Conservation (phyloP, 2,113 vertebrate species). For the Romanogobio albipinnatus region DNA sequence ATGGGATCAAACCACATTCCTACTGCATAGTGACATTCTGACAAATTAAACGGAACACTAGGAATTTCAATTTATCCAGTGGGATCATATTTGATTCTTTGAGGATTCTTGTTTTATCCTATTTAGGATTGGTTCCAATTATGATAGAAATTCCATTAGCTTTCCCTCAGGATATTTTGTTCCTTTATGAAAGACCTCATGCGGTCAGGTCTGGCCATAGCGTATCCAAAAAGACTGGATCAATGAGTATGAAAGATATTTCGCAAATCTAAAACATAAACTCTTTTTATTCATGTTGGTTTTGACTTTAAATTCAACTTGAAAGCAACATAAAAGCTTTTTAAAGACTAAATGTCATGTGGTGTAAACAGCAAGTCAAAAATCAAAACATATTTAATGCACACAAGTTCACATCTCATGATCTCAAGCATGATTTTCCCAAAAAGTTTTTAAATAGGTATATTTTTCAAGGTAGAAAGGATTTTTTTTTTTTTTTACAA, state of each 20-base stretch:
- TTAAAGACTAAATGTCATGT: not conserved
- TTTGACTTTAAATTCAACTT: not conserved
- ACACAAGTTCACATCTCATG: no score
- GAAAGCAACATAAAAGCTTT: no score
- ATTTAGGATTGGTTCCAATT: conserved; percentile 24
- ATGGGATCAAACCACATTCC: not conserved
- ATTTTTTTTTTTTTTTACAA: no score
- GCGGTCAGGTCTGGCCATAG: not conserved
- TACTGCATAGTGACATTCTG: not conserved
- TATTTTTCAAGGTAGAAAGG: not conserved
- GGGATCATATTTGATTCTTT: conserved; percentile 9
- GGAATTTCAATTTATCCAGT: not conserved
- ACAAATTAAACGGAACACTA: not conserved
- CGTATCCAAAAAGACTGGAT: not conserved
- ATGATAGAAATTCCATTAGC: not conserved
- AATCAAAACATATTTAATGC: no score
- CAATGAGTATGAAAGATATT: not conserved
- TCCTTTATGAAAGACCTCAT: conserved; percentile 13
- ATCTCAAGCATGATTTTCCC: no score
- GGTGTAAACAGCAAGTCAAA: not conserved
- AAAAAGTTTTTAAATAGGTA: not conserved
- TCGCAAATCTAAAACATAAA: not conserved
- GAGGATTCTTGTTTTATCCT: conserved; percentile 21
- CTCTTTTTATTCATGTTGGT: not conserved
- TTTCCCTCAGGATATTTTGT: not conserved